Evolutionary conservation across 2,888 invertebrate species (phyloP).

Genomic region (Cephus rjabovi): DNA sequence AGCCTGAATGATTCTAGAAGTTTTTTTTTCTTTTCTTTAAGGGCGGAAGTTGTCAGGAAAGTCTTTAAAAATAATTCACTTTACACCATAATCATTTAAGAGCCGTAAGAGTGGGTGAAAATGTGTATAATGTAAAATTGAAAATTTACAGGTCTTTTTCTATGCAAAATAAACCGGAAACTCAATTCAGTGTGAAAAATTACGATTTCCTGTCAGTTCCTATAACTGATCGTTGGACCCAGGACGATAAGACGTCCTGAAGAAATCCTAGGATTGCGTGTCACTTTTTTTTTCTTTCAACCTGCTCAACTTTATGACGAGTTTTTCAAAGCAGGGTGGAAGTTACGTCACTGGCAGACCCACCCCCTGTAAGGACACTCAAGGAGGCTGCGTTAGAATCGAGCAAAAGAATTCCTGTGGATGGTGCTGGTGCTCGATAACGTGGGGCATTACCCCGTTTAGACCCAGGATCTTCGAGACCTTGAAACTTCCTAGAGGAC

Average conservation of each 20-base stretch:
- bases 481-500: background rate
- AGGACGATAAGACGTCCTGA: background rate
- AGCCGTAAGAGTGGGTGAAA: background rate
- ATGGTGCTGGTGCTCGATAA: background rate
- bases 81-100: background rate
- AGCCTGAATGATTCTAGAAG: background rate
- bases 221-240: background rate
- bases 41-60: background rate
- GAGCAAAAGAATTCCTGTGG: background rate
- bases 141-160: background rate
- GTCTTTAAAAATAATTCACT: background rate
- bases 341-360: background rate
- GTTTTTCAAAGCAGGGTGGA: background rate
- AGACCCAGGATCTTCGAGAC: background rate
- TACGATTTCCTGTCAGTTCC: background rate
- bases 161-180: background rate
- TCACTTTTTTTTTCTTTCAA: background rate
- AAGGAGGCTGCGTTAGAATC: background rate
- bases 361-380: background rate
- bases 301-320: background rate
- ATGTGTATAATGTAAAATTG: background rate
- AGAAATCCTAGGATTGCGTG: background rate
- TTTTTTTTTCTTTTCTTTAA: background rate
- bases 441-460: background rate
- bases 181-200: background rate